phyloP scores from a whole-genome alignment of 92 coral and sea anemone genomes.

The Anthopleura xanthogrammica region DNA sequence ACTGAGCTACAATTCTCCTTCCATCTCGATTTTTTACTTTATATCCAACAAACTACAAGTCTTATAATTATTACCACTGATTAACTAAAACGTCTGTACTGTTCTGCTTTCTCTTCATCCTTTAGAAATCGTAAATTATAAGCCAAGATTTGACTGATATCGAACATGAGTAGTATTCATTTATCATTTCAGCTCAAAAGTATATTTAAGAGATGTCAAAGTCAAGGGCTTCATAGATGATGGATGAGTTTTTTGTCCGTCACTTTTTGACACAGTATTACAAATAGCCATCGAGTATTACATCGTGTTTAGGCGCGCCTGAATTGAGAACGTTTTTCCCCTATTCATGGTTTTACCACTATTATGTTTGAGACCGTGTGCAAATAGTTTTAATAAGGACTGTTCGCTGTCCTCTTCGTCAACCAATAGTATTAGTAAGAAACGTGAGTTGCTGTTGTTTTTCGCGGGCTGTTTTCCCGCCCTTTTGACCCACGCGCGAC shows the following conservation, averaged over 20 bases:
- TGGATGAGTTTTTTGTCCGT: slow-evolving; percentile 21
- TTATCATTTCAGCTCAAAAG: slow-evolving; percentile 26
- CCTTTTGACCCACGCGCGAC: background rate
- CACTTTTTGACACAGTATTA: slow-evolving; percentile 25
- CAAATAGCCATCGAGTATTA: slow-evolving; percentile 19
- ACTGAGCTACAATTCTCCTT: background rate
- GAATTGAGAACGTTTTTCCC: slow-evolving; percentile 13
- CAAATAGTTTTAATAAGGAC: background rate
- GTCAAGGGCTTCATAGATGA: slow-evolving; percentile 18
- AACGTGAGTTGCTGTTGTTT: background rate
- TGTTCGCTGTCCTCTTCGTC: background rate
- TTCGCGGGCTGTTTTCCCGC: slow-evolving; percentile 8
- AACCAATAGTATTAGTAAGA: background rate
- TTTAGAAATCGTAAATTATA: background rate
- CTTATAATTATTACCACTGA: background rate
- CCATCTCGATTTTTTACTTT: background rate
- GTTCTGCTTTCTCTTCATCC: slow-evolving; percentile 1
- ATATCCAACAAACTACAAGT: background rate
- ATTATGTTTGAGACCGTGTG: background rate
- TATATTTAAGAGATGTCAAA: slow-evolving; percentile 27
- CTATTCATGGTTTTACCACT: background rate
- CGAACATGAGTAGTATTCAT: slow-evolving; percentile 16
- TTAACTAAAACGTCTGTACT: background rate
- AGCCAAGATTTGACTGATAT: slow-evolving; percentile 5
- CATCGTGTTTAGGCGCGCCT: slow-evolving; percentile 14